Conservation (phyloP, 2,797 vertebrate genomes). For the Coreius guichenoti region DNA sequence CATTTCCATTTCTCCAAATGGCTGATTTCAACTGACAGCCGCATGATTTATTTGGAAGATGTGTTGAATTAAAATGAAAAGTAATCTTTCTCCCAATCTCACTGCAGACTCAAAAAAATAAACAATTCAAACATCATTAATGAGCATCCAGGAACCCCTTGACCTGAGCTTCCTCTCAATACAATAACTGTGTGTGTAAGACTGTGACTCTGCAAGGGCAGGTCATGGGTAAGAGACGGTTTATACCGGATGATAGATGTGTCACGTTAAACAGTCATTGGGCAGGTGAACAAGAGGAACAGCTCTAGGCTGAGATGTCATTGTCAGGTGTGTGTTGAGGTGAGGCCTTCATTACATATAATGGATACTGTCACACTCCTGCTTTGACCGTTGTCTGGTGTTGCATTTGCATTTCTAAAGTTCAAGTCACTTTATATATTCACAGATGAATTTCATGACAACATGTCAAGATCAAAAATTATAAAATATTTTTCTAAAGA, state of each 20-base stretch:
- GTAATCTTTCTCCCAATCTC: background rate
- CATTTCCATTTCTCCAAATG: slow-evolving; percentile 24
- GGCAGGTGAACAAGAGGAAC: background rate
- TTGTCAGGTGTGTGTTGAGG: slow-evolving; percentile 1
- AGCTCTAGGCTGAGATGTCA: background rate
- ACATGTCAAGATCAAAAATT: background rate
- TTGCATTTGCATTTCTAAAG: background rate
- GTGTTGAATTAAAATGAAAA: slow-evolving; percentile 19
- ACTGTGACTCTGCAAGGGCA: background rate
- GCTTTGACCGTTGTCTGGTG: background rate
- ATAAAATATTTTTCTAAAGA: background rate
- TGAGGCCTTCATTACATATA: slow-evolving; percentile 15
- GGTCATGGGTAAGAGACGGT: background rate
- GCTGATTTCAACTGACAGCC: slow-evolving; percentile 7
- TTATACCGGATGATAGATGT: background rate
- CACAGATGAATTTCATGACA: background rate
- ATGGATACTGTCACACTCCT: background rate
- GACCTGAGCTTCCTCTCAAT: slow-evolving; percentile 9
- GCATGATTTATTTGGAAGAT: slow-evolving; percentile 12
- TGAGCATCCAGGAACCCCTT: background rate
- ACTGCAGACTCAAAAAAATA: background rate
- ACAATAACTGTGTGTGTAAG: background rate
- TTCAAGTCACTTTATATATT: background rate
- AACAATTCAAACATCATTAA: background rate
- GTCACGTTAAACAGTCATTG: background rate